Evolutionary conservation across 2,888 invertebrate species (phyloP).

Genomic region (Pelosia muscerda): DNA sequence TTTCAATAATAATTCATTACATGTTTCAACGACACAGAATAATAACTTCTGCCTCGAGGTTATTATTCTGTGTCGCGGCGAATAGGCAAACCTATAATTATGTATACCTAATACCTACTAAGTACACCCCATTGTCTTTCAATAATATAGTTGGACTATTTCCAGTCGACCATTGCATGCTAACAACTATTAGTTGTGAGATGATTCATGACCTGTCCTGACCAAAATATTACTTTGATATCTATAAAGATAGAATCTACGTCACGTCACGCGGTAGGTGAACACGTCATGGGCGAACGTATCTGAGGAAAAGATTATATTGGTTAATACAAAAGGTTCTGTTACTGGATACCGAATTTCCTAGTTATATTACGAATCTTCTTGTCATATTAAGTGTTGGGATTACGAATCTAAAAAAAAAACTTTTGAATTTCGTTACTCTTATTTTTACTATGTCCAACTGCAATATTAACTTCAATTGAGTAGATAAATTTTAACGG

Average conservation of each 20-base stretch:
- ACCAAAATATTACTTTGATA: slow-evolving; percentile 2
- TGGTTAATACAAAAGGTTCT: background rate
- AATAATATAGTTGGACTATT: background rate
- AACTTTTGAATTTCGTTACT: background rate
- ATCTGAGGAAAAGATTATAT: background rate
- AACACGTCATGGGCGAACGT: slow-evolving; percentile 2
- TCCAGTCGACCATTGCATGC: background rate
- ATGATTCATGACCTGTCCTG: slow-evolving; percentile 5
- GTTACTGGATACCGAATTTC: background rate
- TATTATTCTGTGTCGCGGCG: background rate
- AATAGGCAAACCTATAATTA: background rate
- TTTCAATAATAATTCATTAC: background rate
- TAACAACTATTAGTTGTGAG: background rate
- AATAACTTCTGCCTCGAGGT: background rate
- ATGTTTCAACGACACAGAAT: too few species aligned
- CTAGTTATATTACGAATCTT: background rate
- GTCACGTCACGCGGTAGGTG: background rate
- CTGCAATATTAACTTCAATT: background rate
- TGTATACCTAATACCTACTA: background rate
- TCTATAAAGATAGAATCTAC: background rate
- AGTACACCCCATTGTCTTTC: background rate
- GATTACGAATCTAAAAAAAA: background rate
- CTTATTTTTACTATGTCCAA: background rate
- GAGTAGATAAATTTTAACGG: background rate
- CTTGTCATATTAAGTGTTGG: too few species aligned